Evolutionary conservation across 2,888 invertebrate genomes (phyloP).

Genomic region (Drosophila algonquin): DNA sequence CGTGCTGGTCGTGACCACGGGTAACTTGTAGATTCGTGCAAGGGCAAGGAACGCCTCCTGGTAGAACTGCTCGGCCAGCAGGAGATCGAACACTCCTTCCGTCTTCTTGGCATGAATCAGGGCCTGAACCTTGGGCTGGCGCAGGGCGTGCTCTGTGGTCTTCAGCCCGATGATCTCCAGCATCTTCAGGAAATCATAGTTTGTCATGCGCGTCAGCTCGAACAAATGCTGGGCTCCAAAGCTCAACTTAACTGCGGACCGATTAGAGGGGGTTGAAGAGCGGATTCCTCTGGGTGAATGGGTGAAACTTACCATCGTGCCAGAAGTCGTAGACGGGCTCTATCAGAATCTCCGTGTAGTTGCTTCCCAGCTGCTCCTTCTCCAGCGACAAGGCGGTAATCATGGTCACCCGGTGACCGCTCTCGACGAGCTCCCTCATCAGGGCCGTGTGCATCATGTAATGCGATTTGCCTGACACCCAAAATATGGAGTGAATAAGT

Average conservation of each 20-base stretch:
- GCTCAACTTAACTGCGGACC: constrained; percentile 70
- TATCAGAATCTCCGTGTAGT: constrained; percentile 82
- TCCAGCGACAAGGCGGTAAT: constrained; percentile 75
- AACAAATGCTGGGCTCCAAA: constrained; percentile 78
- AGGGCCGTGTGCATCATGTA: constrained; percentile 84
- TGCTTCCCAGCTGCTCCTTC: constrained; percentile 70
- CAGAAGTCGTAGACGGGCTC: constrained; percentile 82
- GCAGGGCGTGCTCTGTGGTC: constrained; percentile 81
- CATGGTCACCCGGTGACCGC: constrained; percentile 82
- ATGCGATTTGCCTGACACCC: constrained; percentile 83
- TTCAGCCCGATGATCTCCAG: constrained; percentile 76
- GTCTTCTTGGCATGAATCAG: constrained; percentile 76
- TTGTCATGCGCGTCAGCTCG: constrained; percentile 73
- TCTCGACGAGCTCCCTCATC: constrained; percentile 82
- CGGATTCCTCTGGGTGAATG: not conserved
- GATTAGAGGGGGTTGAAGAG: not conserved
- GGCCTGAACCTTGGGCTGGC: constrained; percentile 77
- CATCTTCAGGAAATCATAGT: constrained; percentile 76
- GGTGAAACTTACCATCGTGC: constrained; percentile 69
- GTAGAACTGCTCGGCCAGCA: constrained; percentile 84
- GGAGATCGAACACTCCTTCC: constrained; percentile 82
- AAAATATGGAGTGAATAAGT: not conserved
- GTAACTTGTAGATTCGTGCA: constrained; percentile 82
- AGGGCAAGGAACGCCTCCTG: constrained; percentile 84
- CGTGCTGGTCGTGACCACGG: constrained; percentile 83